These are phyloP conservation scores for Athrips mouffetella DNA, from an alignment of 2,888 invertebrate genomes.

Conservation along the genomic window DNA sequence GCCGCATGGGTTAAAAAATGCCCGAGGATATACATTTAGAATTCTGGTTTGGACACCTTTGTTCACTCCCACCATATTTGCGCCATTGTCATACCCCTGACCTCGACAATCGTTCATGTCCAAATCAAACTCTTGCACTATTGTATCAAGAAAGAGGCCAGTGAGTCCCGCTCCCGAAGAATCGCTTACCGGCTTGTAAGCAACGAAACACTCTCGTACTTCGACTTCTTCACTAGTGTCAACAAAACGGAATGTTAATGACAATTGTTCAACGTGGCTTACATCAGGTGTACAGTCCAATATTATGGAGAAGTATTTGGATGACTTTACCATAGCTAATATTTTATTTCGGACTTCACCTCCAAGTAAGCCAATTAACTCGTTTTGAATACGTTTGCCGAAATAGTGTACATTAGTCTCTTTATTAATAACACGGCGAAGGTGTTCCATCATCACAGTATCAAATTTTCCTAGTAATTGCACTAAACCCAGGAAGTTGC, in stretches of 20 bases:
- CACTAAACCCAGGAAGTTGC: constrained; percentile 37
- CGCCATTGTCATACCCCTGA: constrained; percentile 44
- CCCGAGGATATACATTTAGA: constrained; percentile 29
- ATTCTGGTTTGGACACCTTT: constrained; percentile 39
- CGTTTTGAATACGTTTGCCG: constrained; percentile 38
- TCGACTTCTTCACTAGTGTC: constrained; percentile 24
- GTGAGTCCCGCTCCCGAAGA: constrained; percentile 28
- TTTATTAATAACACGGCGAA: constrained; percentile 31
- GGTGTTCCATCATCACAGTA: constrained; percentile 37
- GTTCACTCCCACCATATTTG: constrained; percentile 41
- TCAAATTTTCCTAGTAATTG: constrained; percentile 41
- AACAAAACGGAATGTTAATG: constrained; percentile 31
- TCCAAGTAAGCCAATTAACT: constrained; percentile 36
- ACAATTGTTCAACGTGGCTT: constrained; percentile 30
- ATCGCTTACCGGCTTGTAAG: constrained; percentile 20
- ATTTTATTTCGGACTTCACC: constrained; percentile 32
- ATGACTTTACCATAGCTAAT: constrained; percentile 19
- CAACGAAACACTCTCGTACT: constrained; percentile 26
- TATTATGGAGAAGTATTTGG: constrained; percentile 17
- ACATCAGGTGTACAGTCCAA: constrained; percentile 29
- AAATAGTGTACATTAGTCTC: constrained; percentile 37
- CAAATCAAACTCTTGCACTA: constrained; percentile 33
- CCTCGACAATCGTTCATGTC: constrained; percentile 34
- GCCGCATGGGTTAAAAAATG: constrained; percentile 26
- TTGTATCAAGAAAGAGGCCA: constrained; percentile 29